These are phyloP conservation scores for Cherax destructor DNA, from an alignment of 1,140 invertebrate genomes.

Conservation along the genomic window DNA sequence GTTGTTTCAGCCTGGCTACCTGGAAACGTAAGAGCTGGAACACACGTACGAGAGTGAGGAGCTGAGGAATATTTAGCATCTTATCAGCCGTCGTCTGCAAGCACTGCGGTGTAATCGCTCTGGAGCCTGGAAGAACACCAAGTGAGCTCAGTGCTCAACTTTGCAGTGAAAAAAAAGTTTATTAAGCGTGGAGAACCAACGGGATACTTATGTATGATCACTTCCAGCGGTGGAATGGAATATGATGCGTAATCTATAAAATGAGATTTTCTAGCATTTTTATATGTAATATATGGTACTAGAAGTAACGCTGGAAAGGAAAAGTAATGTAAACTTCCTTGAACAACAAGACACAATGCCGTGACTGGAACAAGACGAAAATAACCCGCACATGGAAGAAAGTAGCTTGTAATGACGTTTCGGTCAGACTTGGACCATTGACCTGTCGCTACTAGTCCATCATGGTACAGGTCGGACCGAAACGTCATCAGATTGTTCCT, in stretches of 20 bases:
- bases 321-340: not conserved
- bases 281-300: conserved; percentile 41
- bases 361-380: not conserved
- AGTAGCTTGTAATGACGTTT: no score
- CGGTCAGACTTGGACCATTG: no score
- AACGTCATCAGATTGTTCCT: no score
- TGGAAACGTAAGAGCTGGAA: conserved; percentile 34
- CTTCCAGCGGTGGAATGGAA: conserved; percentile 44
- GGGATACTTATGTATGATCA: conserved; percentile 24
- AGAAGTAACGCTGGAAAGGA: not conserved
- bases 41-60: not conserved
- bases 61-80: conserved; percentile 65
- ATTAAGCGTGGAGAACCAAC: conserved; percentile 29
- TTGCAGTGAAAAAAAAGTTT: conserved; percentile 48
- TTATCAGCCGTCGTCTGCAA: conserved; percentile 55
- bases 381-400: not conserved
- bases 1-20: conserved; percentile 25
- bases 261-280: conserved; percentile 26
- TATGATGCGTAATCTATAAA: conserved; percentile 24
- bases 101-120: conserved; percentile 51
- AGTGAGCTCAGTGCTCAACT: conserved; percentile 35
- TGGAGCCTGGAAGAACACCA: conserved; percentile 36
- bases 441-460: no score
- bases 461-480: no score
- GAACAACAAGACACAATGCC: conserved; percentile 10